Evolutionary conservation across 2,888 invertebrate species (phyloP).

Genomic region (Lasioglossum villosulum): DNA sequence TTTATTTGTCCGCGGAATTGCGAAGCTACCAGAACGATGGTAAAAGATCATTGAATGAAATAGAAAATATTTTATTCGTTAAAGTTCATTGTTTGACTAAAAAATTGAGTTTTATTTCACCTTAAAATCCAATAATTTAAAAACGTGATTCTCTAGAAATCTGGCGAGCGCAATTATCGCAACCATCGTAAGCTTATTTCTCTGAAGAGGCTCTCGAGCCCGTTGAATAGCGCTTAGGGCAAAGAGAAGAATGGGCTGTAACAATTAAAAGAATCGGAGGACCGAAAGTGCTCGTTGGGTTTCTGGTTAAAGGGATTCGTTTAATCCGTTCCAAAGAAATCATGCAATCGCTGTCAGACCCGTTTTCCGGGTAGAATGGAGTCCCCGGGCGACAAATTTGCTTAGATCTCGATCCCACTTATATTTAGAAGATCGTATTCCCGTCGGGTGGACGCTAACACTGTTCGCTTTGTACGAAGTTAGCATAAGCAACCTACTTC

Average conservation of each 20-base stretch:
- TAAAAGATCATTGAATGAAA: too few relatives aligned
- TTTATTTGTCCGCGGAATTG: too few relatives aligned
- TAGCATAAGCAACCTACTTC: slow-evolving; percentile 51
- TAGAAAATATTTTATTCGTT: too few relatives aligned
- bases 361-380: background rate
- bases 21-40: too few relatives aligned
- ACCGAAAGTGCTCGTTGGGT: background rate
- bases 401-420: slow-evolving; percentile 10
- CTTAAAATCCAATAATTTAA: background rate
- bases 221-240: background rate
- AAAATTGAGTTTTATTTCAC: too few relatives aligned
- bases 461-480: slow-evolving; percentile 32
- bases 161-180: background rate
- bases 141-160: background rate
- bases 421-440: slow-evolving; percentile 32
- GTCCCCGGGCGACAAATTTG: slow-evolving; percentile 1
- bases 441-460: slow-evolving; percentile 11
- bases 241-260: background rate
- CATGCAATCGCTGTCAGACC: slow-evolving; percentile 6
- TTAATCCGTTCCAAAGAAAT: slow-evolving; percentile 4
- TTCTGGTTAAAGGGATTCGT: slow-evolving; percentile 3
- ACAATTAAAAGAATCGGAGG: slow-evolving; percentile 2
- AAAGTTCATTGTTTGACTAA: too few relatives aligned
- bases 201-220: background rate
- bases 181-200: slow-evolving; percentile 3